Conservation (phyloP, 1,140 invertebrate genomes). For the Calephelis nemesis region DNA sequence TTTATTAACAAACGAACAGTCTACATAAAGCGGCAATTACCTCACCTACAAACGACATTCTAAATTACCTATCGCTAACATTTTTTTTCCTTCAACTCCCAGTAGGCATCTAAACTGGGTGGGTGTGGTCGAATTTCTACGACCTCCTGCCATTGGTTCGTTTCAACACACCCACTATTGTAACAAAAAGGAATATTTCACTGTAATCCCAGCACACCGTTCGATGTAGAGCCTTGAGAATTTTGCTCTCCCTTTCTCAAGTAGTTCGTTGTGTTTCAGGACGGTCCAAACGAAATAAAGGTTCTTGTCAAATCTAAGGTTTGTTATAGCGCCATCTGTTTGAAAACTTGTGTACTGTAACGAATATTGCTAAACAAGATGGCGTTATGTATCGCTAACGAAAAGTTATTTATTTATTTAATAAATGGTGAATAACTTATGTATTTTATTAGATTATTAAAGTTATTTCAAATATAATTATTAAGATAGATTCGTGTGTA, state of each 20-base stretch:
- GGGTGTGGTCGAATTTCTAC: slow-evolving; percentile 55
- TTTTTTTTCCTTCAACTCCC: slow-evolving; percentile 72
- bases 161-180: slow-evolving; percentile 55
- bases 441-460: too few relatives aligned
- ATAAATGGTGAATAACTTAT: neutral
- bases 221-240: slow-evolving; percentile 68
- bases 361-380: slow-evolving; percentile 46
- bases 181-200: slow-evolving; percentile 65
- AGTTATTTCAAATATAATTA: too few relatives aligned
- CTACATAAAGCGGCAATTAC: slow-evolving; percentile 70
- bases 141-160: slow-evolving; percentile 63
- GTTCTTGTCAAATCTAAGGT: slow-evolving; percentile 57
- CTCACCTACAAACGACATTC: slow-evolving; percentile 66
- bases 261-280: slow-evolving; percentile 60
- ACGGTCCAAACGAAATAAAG: slow-evolving; percentile 60
- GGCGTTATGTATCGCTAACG: slow-evolving; percentile 42
- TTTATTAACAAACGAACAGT: slow-evolving; percentile 56
- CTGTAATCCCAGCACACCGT: slow-evolving; percentile 47
- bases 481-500: too few relatives aligned
- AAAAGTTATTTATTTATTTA: slow-evolving; percentile 4
- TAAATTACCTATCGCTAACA: slow-evolving; percentile 76
- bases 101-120: slow-evolving; percentile 72
- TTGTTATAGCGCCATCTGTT: slow-evolving; percentile 54
- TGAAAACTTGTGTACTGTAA: slow-evolving; percentile 35
- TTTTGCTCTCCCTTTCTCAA: slow-evolving; percentile 73